phyloP scores from a whole-genome alignment of 2,113 vertebrate genomes.

The Astur gentilis region DNA sequence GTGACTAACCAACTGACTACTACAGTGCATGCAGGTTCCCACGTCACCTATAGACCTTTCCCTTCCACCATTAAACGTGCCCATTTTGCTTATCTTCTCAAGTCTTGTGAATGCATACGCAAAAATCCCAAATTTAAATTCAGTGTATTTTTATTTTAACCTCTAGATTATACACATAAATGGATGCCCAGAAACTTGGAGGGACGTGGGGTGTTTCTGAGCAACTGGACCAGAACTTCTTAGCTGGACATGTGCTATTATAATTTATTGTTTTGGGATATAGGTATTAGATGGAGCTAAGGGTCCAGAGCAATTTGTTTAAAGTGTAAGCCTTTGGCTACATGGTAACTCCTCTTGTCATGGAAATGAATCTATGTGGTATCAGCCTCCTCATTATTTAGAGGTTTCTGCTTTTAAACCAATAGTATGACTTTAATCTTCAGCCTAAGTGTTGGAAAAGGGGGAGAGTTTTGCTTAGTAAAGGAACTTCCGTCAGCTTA shows the following conservation, averaged over 20 bases:
- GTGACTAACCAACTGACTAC: constrained; percentile 3
- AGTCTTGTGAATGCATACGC: background rate
- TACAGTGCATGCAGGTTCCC: background rate
- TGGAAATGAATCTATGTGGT: background rate
- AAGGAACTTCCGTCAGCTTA: background rate
- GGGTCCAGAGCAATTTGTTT: background rate
- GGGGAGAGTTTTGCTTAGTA: background rate
- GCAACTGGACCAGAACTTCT: background rate
- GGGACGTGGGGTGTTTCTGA: background rate
- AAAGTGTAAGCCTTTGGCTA: background rate
- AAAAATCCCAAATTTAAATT: background rate
- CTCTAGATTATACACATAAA: background rate
- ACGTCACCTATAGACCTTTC: background rate
- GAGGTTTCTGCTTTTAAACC: background rate
- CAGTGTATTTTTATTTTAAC: background rate
- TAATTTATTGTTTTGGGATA: background rate
- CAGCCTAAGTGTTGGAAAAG: background rate
- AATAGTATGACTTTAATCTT: background rate
- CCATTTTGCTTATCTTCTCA: background rate
- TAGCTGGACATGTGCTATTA: background rate
- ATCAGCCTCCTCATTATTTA: background rate
- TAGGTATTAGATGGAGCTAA: background rate
- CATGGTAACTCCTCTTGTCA: background rate
- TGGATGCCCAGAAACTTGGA: background rate
- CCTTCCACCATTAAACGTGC: background rate